Evolutionary conservation across 2,888 invertebrate species (phyloP), one percentile per base, ranked within the genome.

Genomic region (Crioceris asparagi): DNA sequence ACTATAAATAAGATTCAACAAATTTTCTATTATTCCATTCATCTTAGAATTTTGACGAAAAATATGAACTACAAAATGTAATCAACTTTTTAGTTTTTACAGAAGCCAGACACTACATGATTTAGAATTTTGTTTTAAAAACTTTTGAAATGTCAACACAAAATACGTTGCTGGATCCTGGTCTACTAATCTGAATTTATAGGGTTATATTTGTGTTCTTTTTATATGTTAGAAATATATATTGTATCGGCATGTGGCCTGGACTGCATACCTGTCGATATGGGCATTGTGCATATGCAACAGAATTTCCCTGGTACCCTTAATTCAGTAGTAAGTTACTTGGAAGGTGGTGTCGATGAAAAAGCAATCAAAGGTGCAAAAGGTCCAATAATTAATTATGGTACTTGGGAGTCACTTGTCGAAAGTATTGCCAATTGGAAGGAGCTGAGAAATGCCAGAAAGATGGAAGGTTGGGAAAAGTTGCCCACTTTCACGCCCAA

Each of bases 191-290:
- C n/a, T n/a, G n/a, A n/a, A n/a, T n/a, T n/a, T n/a, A n/a, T n/a
- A n/a, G n/a, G n/a, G n/a, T n/a, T n/a, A n/a, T n/a, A n/a, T n/a
- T n/a, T n/a, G n/a, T n/a, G n/a, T n/a, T n/a, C n/a, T n/a, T n/a
- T n/a, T n/a, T 30, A 23, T 32, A 11, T 34, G 32, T 36, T 26
- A 50, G 56, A 83, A n/a, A 74, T 90, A 3, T 93, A 83, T 62
- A 69, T 96, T 6, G 67, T 97, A 17, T 90, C 87, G 48, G 83
- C 93, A 2, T 94, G 93, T 65, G 96, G 96, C 18, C 85, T 88
- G 61, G 96, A 96, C 64, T 84, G 87, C 54, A 81, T 96, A 47
- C 93, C 94, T 11, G 73, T 77, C 31, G 96, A 97, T 57, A 65
- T 93, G 65, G 94, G 96, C 1, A 66, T 84, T 0, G 63, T 82